Percentiles rank a stretch among this genome's conserved stretches.
phyloP scores from a whole-genome alignment of 1,140 invertebrate genomes.

The Cydia fagiglandana region DNA sequence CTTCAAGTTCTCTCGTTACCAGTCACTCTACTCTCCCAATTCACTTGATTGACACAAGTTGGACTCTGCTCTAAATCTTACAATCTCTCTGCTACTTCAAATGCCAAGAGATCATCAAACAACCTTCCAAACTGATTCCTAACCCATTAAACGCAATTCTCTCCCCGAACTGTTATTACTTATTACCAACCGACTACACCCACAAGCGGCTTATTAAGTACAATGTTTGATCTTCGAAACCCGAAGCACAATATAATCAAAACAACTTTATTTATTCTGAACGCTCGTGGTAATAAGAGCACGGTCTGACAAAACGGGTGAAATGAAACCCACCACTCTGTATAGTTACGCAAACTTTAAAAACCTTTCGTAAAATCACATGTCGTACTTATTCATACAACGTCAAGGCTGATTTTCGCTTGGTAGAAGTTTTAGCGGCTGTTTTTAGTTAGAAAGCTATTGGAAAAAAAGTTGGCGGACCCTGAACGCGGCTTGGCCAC shows the following conservation, averaged over 20 bases:
- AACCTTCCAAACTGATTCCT: background rate
- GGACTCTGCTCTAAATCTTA: background rate
- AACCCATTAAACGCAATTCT: background rate
- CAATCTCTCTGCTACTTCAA: background rate
- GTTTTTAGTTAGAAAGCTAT: background rate
- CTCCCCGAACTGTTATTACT: background rate
- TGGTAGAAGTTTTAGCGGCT: background rate
- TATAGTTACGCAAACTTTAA: background rate
- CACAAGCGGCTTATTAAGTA: background rate
- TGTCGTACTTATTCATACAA: background rate
- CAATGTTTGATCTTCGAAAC: conserved; percentile 2
- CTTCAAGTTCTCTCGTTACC: too few relatives aligned
- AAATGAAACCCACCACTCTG: conserved; percentile 15
- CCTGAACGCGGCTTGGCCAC: conserved; percentile 2
- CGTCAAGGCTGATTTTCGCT: background rate
- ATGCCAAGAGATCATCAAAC: background rate
- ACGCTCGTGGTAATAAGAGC: background rate
- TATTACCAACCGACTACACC: background rate
- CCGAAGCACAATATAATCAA: conserved; percentile 7
- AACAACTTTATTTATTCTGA: conserved; percentile 13
- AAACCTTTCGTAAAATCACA: background rate
- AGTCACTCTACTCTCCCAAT: background rate
- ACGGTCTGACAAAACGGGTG: conserved; percentile 11
- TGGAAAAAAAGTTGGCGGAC: conserved; percentile 22
- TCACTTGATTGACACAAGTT: background rate